These are phyloP conservation scores for Pseudomugil gertrudae DNA, from an alignment of 2,797 vertebrate genomes.

Conservation along the genomic window DNA sequence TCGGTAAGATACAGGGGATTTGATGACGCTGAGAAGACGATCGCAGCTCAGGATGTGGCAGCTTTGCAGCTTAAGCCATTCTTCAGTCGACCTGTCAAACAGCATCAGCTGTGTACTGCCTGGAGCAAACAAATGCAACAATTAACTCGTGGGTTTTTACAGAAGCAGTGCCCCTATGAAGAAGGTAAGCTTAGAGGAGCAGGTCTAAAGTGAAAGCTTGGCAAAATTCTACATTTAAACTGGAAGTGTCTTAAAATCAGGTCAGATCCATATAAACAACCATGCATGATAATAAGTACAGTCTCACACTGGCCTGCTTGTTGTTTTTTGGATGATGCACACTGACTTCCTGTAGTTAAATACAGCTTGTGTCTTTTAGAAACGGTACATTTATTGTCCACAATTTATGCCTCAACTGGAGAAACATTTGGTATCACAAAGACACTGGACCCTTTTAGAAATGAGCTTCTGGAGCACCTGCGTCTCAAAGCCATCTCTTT, in stretches of 20 bases:
- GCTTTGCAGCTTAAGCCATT: constrained; percentile 58
- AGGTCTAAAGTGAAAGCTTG: neutral
- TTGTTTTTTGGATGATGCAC: neutral
- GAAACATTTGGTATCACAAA: constrained; percentile 83
- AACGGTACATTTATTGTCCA: constrained; percentile 74
- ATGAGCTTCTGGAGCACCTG: constrained; percentile 70
- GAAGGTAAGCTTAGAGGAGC: constrained; percentile 69
- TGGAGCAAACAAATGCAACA: constrained; percentile 75
- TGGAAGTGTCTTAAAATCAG: neutral
- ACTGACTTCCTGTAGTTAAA: neutral
- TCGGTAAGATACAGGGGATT: constrained; percentile 61
- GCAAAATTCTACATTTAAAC: neutral
- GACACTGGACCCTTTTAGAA: constrained; percentile 62
- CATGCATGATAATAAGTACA: neutral
- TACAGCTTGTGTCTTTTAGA: constrained; percentile 61
- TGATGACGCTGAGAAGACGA: constrained; percentile 23
- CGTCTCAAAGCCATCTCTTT: constrained; percentile 64
- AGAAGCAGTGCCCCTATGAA: constrained; percentile 75
- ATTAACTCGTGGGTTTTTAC: constrained; percentile 38
- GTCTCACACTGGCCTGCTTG: neutral
- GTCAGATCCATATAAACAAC: neutral
- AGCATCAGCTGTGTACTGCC: constrained; percentile 68
- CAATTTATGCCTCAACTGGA: constrained; percentile 81
- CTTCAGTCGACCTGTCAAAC: constrained; percentile 78
- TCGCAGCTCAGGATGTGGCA: constrained; percentile 53